phyloP scores from a whole-genome alignment of 2,888 invertebrate genomes.

The Tinea semifulvella region DNA sequence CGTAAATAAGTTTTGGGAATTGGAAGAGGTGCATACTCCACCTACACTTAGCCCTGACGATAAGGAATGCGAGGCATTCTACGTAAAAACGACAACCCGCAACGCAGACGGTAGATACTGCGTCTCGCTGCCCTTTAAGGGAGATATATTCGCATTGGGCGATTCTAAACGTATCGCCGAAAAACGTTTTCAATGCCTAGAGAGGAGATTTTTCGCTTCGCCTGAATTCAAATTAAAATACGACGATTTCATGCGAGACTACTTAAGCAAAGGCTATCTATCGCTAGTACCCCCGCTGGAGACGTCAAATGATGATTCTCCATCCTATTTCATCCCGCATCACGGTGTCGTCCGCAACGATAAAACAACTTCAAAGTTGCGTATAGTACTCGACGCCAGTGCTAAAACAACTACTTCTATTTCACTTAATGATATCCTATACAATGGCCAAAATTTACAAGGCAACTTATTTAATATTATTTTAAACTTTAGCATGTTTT shows the following conservation, averaged over 20 bases:
- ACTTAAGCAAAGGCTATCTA: conserved; percentile 15
- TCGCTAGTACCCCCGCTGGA: neutral
- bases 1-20: neutral
- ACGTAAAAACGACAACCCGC: conserved; percentile 16
- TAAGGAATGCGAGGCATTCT: conserved; percentile 17
- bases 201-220: conserved; percentile 13
- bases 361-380: conserved; percentile 9
- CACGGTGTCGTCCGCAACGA: conserved; percentile 9
- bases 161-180: conserved; percentile 15
- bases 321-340: conserved; percentile 11
- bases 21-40: neutral
- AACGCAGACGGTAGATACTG: conserved; percentile 16
- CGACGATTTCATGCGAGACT: conserved; percentile 11
- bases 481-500: conserved; percentile 12
- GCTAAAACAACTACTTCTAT: conserved; percentile 12
- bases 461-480: conserved; percentile 2
- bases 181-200: conserved; percentile 16
- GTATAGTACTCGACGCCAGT: conserved; percentile 15
- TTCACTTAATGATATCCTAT: conserved; percentile 18
- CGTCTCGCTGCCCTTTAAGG: conserved; percentile 17
- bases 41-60: conserved; percentile 14
- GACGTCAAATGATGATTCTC: neutral
- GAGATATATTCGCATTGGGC: conserved; percentile 16
- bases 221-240: neutral
- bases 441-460: conserved; percentile 18